Evolutionary conservation across 2,797 vertebrate genomes (phyloP), one percentile per base, ranked within the genome.

Genomic region (Lithobates pipiens): DNA sequence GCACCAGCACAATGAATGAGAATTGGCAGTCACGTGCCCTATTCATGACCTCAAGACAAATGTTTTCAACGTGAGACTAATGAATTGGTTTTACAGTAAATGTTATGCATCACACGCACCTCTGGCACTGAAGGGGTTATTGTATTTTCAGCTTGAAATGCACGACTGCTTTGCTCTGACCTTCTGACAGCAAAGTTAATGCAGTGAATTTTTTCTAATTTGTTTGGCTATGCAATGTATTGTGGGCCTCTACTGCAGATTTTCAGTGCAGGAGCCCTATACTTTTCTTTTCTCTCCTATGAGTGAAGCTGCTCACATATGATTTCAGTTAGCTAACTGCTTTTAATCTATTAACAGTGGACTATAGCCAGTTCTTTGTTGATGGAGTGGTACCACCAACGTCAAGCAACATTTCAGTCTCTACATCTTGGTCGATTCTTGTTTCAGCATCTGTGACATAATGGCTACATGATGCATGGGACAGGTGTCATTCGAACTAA

Each of bases 391-490:
- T 27, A 46, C 39, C 68, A 84, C 75, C 46, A 70, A 10, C 54
- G 82, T 36, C 54, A 74, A 84, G 73, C 39, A 34, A 46, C 72
- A 76, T 61, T 46, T 75, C 80, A 63, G n/a, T 50, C 80, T 81
- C 46, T 76, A 81, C 71, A 85, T 44, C 77, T 80, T 67, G 67
- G 77, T 46, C 72, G 75, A 94, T 93, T 93, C 94, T 93, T 95
- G 94, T 94, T 95, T 93, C 93, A 94, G 95, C 95, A 96, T 96
- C 94, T 96, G 96, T 95, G 96, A 96, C 94, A 92, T 92, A 84
- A 67, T 85, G 89, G 92, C 92, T 91, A 63, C 88, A 90, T 96
- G 96, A 97, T 91, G 93, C 95, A 96, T 95, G 93, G 96, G 95
- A 96, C 95, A 96, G 95, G 96, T 96, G 95, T 94, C 96, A 96